A percentile compares a stretch with the other conserved stretches of the same genome.
phyloP scores from a whole-genome alignment of 30 jellyfish, hydroid and myxozoan species.

The Aurelia aurita region DNA sequence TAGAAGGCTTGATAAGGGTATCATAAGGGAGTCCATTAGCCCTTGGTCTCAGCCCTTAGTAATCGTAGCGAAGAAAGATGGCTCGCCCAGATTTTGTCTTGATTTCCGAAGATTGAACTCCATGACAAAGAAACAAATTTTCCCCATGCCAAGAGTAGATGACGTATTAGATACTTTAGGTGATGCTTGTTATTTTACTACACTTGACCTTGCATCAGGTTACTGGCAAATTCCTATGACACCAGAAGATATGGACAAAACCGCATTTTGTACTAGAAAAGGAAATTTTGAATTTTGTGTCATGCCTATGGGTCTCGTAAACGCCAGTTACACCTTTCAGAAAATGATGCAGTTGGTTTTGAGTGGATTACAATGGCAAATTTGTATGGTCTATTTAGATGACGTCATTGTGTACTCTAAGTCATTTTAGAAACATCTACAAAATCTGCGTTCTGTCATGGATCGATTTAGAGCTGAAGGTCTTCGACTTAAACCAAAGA shows the following conservation, averaged over 20 bases:
- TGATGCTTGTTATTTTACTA: constrained; percentile 47
- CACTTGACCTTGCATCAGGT: constrained; percentile 62
- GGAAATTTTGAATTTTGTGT: constrained; percentile 60
- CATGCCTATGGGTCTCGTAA: too few species aligned
- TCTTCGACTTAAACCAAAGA: constrained; percentile 5
- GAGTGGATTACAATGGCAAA: constrained; percentile 60
- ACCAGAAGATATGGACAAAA: constrained; percentile 32
- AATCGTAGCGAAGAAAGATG: constrained; percentile 17
- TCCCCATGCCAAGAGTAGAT: constrained; percentile 66
- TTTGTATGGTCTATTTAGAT: constrained; percentile 54
- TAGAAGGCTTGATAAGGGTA: constrained; percentile 22
- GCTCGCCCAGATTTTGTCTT: constrained; percentile 10
- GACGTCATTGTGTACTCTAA: constrained; percentile 63
- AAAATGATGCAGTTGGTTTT: constrained; percentile 58
- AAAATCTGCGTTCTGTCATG: constrained; percentile 8
- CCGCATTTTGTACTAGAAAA: constrained; percentile 45
- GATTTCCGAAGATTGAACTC: constrained; percentile 27
- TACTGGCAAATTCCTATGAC: constrained; percentile 60
- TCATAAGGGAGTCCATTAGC: constrained; percentile 6
- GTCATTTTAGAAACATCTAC: constrained; percentile 39
- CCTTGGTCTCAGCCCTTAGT: constrained; percentile 42
- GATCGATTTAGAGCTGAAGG: constrained; percentile 22
- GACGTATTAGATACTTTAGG: constrained; percentile 42
- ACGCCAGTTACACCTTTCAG: too few species aligned
- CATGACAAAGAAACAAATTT: constrained; percentile 8